Evolutionary conservation across 2,888 invertebrate species (phyloP).

Genomic region (Cheilosia pagana): DNA sequence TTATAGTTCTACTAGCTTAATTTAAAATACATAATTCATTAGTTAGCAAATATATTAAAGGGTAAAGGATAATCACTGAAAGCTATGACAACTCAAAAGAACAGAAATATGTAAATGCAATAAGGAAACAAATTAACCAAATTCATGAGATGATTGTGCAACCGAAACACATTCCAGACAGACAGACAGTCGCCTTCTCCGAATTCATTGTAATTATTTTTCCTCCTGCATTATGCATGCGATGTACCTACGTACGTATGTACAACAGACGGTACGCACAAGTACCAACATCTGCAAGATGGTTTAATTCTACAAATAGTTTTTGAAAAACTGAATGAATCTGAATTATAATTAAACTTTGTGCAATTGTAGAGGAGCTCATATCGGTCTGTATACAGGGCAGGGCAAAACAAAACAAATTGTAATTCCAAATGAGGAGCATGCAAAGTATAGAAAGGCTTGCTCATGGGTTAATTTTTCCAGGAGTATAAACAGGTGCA

Average conservation of each 20-base stretch:
- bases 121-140: neutral
- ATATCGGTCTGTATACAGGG: neutral
- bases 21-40: no score
- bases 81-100: neutral
- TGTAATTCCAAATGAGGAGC: neutral
- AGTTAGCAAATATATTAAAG: neutral
- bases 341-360: conserved; percentile 4
- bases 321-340: conserved; percentile 1
- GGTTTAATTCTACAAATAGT: neutral
- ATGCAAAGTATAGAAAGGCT: no score
- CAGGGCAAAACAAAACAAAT: neutral
- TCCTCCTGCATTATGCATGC: conserved; percentile 1
- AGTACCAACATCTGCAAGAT: neutral
- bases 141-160: neutral
- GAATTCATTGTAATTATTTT: neutral
- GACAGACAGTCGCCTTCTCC: neutral
- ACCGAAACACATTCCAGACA: neutral
- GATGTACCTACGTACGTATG: neutral
- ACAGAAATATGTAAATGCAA: neutral
- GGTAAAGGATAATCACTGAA: neutral
- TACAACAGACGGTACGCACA: neutral
- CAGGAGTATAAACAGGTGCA: no score
- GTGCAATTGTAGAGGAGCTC: neutral
- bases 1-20: no score
- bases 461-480: no score